Evolutionary conservation across 1,140 invertebrate genomes (phyloP).

Genomic region (Ceratoteleas bidentatus): DNA sequence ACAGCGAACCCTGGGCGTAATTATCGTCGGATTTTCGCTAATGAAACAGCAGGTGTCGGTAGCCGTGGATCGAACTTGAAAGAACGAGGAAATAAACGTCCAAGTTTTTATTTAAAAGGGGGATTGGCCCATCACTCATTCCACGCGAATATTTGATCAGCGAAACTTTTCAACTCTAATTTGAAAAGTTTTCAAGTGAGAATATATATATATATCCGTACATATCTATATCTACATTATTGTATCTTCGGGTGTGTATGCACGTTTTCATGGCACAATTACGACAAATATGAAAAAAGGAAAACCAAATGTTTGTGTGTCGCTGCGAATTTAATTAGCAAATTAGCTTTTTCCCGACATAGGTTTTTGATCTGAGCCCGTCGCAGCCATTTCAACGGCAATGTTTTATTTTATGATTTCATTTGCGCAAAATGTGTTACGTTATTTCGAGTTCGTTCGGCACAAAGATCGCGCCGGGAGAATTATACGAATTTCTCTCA

Average conservation of each 20-base stretch:
- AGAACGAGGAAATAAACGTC: conserved; percentile 41
- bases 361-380: conserved; percentile 16
- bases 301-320: conserved; percentile 38
- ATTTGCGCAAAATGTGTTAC: conserved; percentile 20
- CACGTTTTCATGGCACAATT: conserved; percentile 32
- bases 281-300: conserved; percentile 27
- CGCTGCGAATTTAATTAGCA: conserved; percentile 47
- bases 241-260: not conserved
- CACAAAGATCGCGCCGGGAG: conserved; percentile 2
- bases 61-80: conserved; percentile 26
- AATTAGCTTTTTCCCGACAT: conserved; percentile 19
- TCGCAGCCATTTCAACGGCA: conserved; percentile 6
- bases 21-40: conserved; percentile 19
- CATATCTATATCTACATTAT: not conserved
- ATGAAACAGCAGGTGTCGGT: conserved; percentile 30
- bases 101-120: conserved; percentile 58
- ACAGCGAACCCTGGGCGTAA: conserved; percentile 12
- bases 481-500: no score
- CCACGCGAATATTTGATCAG: conserved; percentile 54
- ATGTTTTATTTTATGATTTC: conserved; percentile 38
- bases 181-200: conserved; percentile 63
- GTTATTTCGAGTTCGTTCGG: conserved; percentile 6
- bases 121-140: conserved; percentile 50
- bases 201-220: conserved; percentile 41
- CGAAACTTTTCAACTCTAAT: conserved; percentile 58